phyloP scores from a whole-genome alignment of 2,113 vertebrate genomes.

The Siniperca chuatsi region DNA sequence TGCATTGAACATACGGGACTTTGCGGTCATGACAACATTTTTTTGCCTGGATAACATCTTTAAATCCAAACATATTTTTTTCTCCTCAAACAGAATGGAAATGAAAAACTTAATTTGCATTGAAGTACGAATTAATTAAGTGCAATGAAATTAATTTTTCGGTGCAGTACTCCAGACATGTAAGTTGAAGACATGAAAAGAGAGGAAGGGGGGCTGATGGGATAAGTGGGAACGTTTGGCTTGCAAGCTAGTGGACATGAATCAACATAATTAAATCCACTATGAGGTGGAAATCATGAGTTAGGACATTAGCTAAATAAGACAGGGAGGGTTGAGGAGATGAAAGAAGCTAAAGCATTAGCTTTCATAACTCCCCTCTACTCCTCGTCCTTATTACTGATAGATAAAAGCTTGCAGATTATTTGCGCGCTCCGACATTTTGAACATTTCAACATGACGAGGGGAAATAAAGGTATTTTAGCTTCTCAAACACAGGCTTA shows the following conservation, averaged over 20 bases:
- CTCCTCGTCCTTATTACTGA: constrained; percentile 6
- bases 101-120: constrained; percentile 54
- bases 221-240: constrained; percentile 63
- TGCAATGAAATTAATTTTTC: constrained; percentile 68
- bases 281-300: constrained; percentile 40
- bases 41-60: constrained; percentile 42
- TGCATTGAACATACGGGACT: neutral
- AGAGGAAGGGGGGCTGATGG: constrained; percentile 22
- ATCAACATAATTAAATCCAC: constrained; percentile 69
- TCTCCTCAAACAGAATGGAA: constrained; percentile 42
- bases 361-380: constrained; percentile 10
- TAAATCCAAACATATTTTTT: constrained; percentile 31
- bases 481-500: constrained; percentile 15
- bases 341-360: constrained; percentile 15
- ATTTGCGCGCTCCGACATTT: neutral
- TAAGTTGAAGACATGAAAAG: constrained; percentile 63
- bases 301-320: constrained; percentile 45
- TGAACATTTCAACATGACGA: constrained; percentile 13
- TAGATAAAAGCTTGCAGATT: constrained; percentile 21
- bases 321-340: constrained; percentile 14
- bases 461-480: constrained; percentile 6
- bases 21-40: constrained; percentile 22
- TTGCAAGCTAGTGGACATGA: constrained; percentile 63
- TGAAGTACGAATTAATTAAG: constrained; percentile 69
- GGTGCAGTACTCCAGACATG: constrained; percentile 50